phyloP scores from a whole-genome alignment of 2,113 vertebrate genomes.

The Lepisosteus oculatus region DNA sequence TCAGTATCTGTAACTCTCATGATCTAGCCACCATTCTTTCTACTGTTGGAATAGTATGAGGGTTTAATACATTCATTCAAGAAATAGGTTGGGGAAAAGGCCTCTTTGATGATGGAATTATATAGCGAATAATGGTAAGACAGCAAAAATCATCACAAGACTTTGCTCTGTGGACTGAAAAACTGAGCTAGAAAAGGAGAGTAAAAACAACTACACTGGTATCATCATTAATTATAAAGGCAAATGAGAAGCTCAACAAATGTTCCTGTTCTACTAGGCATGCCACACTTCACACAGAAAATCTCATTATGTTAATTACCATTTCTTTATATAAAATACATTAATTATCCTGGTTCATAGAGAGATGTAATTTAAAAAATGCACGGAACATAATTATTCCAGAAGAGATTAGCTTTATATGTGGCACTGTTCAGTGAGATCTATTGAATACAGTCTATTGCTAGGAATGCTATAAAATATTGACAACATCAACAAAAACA shows the following conservation, averaged over 20 bases:
- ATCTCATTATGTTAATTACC: slow-evolving; percentile 38
- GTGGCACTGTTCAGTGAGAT: background rate
- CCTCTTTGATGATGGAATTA: too few species aligned
- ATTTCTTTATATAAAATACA: slow-evolving; percentile 34
- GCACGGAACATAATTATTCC: slow-evolving; percentile 19
- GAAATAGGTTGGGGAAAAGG: too few species aligned
- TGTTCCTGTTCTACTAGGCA: slow-evolving; percentile 22
- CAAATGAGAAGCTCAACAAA: slow-evolving; percentile 13
- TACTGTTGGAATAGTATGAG: too few species aligned
- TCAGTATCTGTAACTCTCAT: too few species aligned
- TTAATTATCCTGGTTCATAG: slow-evolving; percentile 34
- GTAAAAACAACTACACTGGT: slow-evolving; percentile 4
- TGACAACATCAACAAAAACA: background rate
- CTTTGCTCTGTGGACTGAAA: slow-evolving; percentile 18
- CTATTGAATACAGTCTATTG: background rate
- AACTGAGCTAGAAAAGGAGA: slow-evolving; percentile 24
- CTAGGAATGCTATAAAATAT: background rate
- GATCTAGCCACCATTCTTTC: too few species aligned
- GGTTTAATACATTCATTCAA: too few species aligned
- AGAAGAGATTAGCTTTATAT: slow-evolving; percentile 25
- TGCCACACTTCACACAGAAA: slow-evolving; percentile 24
- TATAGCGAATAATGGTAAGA: slow-evolving; percentile 2
- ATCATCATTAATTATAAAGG: slow-evolving; percentile 25
- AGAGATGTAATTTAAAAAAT: slow-evolving; percentile 25
- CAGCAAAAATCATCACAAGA: slow-evolving; percentile 8